Percentiles rank a stretch among this genome's conserved stretches.
Conservation (phyloP, 2,113 vertebrate species). For the Cyprinodon tularosa region DNA sequence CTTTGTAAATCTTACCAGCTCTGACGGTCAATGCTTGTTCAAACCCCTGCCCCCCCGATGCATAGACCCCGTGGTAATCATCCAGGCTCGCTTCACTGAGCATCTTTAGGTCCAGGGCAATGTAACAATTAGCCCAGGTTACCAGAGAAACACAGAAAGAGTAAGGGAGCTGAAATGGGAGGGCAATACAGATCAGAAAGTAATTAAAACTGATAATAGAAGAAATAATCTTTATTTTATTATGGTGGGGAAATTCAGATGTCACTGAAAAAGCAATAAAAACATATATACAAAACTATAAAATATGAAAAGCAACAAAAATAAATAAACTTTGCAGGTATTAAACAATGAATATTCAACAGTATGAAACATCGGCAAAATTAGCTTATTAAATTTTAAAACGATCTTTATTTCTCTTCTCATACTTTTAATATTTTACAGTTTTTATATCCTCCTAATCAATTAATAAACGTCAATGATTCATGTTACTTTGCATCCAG, state of each 20-base stretch:
- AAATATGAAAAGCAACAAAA: no score
- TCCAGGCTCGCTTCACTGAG: constrained; percentile 45
- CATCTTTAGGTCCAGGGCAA: constrained; percentile 40
- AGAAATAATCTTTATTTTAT: no score
- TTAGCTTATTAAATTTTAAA: no score
- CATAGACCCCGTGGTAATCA: constrained; percentile 44
- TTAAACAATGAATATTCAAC: no score
- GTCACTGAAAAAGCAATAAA: no score
- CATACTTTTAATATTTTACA: background rate
- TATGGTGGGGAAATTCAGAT: no score
- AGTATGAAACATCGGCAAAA: no score
- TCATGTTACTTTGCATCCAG: background rate
- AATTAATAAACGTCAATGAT: background rate
- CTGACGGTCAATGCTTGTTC: constrained; percentile 80
- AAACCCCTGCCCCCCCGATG: constrained; percentile 71
- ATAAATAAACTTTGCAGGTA: no score
- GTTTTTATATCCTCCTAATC: background rate
- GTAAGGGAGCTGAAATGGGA: constrained; percentile 20
- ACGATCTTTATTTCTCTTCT: no score
- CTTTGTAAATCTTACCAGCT: constrained; percentile 77
- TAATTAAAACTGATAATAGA: background rate
- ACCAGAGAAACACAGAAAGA: background rate
- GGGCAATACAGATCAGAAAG: constrained; percentile 20
- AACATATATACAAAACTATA: no score
- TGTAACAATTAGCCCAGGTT: constrained; percentile 64